Evolutionary conservation across 2,888 invertebrate species (phyloP), one percentile per base, ranked within the genome.

Genomic region (Synergus gifuensis): DNA sequence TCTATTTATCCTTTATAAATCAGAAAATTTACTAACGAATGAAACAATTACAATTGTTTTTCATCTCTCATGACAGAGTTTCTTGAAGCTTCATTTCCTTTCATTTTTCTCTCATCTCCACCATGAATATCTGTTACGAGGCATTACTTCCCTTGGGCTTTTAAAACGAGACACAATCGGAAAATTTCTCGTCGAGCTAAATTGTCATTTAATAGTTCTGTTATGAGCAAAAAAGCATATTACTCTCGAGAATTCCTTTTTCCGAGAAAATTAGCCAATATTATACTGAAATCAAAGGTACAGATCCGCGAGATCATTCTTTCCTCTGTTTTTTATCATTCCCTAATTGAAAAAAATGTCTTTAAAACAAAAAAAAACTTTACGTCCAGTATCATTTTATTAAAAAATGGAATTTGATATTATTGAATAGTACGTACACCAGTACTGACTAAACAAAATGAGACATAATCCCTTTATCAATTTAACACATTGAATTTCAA

Each of bases 121-220:
- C 22, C 60, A 5, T 60, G 60, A 60, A 60, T 22, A 60, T 60
- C 22, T 60, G 12, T 22, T 60, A 60, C 22, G 22, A 60, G 60
- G 5, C 18, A 60, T 60, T 22, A 60, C 60, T 22, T 28, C 60
- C 22, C 22, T 22, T 12, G 22, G 22, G 22, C n/a, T 44, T 22
- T 44, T 3, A 18, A 11, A 54, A 60, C 1, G 28, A 66, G 78
- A 77, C 81, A 78, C 76, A 77, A 82, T 76, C 80, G 76, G 42
- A 28, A 73, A 76, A 80, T 77, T 78, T 78, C 73, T 81, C 66
- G 79, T 78, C 79, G 76, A 82, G 83, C 79, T 82, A 79, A 82
- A 83, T 82, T 81, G 80, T 81, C 82, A 78, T 80, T 83, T 83
- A 81, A 83, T 82, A 82, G 79, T 79, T 76, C 67, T 40, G 79